Base-by-base conservation (phyloP, 53 echinoderm and acorn worm species). In the Paracentrotus lividus region DNA sequence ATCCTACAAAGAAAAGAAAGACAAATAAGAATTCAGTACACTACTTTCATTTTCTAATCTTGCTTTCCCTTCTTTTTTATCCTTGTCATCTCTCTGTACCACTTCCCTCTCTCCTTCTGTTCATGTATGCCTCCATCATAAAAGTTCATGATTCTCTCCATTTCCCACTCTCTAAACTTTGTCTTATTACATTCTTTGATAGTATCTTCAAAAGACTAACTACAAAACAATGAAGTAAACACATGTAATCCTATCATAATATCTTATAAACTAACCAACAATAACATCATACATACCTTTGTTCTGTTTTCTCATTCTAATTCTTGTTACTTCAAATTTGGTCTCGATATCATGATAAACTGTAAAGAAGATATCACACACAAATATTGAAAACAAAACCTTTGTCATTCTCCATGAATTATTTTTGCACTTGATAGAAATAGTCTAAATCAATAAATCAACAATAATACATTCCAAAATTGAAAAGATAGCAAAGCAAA, bases 301-400 rank as follows among this genome's bases (percentile, higher is more conserved):
- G 66, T 96, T 96, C 89, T 97, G 96, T 93, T 96, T 97, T 53
- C 86, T 95, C 93, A 98, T 97, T 45, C 98, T 93, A 1, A 98
- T 90, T 92, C 95, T 95, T 66, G 98, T 98, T 13, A 93, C 95
- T 55, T 95, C 93, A 86, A 94, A 98, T 58, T 93, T 98, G 89
- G 92, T 94, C 88, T 98, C 98, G 20, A 98, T 93, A 88, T 98
- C 98, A 93, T 98, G 98, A 77, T 94, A 96, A 32, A 98, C 97
- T 97, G 97, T 42, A 92, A 85, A 88, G 33, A 90, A 53, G 69
- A 23, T n/a, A 24, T 9, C 20, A 36, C 15, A 56, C 7, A 34
- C 32, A 81, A 81, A 9, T 57, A 23, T 49, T 49, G 49, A 47
- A n/a, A n/a, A n/a, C 6, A 64, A 64, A 29, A 27, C 8, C 18